Base-by-base conservation (phyloP, 1,140 invertebrate genomes). In the Drosophila lacertosa region DNA sequence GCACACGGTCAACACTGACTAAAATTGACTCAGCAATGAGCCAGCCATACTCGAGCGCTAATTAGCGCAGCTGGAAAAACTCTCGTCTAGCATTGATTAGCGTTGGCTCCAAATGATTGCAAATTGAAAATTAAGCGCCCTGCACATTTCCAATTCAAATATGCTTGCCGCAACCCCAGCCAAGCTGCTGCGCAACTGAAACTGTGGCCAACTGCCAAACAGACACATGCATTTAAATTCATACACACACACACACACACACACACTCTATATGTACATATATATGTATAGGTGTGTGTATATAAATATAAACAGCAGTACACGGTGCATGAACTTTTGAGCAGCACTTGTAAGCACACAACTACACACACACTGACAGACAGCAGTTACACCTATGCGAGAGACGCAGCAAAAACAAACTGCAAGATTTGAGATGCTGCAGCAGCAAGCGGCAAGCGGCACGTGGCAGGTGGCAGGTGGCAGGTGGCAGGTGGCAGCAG, bases 251-350 rank as follows among this genome's bases (percentile, higher is more conserved):
- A 53, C 29, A 35, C 47, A 48, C 9, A 44, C 26, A 26, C 26
- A 42, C 7, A 53, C 2, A 35, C n/a, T n/a, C n/a, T 57, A 48
- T 53, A 29, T 65, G 54, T 42, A 53, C 13, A 2, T 22, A 22
- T 22, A 22, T 22, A 22, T 22, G 20, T 29, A 7, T 7, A 29
- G n/a, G n/a, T n/a, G n/a, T n/a, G n/a, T n/a, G n/a, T n/a, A n/a
- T n/a, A n/a, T n/a, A n/a, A n/a, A 53, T 42, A 24, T 20, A 7
- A 11, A 65, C 22, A 32, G 53, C 35, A 69, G 55, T 66, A 45
- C 39, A 82, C 83, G 79, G 84, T 89, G 79, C 84, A 89, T 89
- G 84, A 89, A 89, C 84, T 89, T 83, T 89, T 65, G 62, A 89
- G 84, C 67, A 89, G 79, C 83, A 89, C 83, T 89, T 89, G 60